phyloP scores from a whole-genome alignment of 2,888 invertebrate species.

The Nomada goodeniana region DNA sequence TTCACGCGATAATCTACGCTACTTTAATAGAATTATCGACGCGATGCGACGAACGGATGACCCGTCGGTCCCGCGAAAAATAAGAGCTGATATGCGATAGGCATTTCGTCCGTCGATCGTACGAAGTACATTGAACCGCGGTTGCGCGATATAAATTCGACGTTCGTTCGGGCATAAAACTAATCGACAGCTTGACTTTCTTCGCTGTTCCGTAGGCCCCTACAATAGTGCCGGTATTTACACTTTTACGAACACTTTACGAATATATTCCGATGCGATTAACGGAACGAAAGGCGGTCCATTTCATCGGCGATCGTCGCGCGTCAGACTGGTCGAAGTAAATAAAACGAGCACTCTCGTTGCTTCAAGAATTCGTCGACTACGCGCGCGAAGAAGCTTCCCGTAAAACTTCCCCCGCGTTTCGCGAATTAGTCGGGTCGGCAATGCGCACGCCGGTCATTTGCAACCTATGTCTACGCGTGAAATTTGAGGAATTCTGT shows the following conservation, averaged over 20 bases:
- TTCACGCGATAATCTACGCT: conserved; percentile 37
- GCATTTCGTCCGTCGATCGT: conserved; percentile 30
- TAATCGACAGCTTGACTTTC: conserved; percentile 39
- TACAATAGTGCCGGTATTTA: neutral
- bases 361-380: neutral
- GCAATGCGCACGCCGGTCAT: no score
- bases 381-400: no score
- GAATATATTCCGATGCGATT: no score
- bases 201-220: neutral
- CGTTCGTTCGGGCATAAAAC: conserved; percentile 41
- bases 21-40: conserved; percentile 14
- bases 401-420: no score
- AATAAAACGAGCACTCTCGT: conserved; percentile 10
- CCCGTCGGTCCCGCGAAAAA: conserved; percentile 20
- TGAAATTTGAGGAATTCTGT: conserved; percentile 26
- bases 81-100: conserved; percentile 31
- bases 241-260: neutral
- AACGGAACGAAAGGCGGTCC: no score
- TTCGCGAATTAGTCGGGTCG: no score
- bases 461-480: neutral
- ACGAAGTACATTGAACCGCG: conserved; percentile 30
- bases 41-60: neutral
- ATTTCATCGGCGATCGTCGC: no score
- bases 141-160: conserved; percentile 34
- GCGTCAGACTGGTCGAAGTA: no score